These are phyloP conservation scores for Cyaniris semiargus DNA, from an alignment of 2,888 invertebrate species.

Conservation along the genomic window DNA sequence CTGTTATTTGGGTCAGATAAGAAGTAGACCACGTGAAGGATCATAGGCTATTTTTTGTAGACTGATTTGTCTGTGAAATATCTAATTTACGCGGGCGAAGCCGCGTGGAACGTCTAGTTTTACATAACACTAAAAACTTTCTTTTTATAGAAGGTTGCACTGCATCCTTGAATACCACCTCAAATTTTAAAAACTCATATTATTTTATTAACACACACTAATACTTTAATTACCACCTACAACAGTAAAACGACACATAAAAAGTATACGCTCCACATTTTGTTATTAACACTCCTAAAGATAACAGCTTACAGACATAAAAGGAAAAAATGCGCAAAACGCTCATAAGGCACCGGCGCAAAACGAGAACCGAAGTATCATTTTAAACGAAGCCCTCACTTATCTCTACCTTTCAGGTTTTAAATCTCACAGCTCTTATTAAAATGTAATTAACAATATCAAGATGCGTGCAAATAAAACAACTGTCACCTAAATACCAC, in stretches of 20 bases:
- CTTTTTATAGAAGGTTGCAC: neutral
- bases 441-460: slow-evolving; percentile 69
- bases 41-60: no score
- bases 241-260: neutral
- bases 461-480: slow-evolving; percentile 57
- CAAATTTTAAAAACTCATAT: neutral
- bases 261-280: slow-evolving; percentile 16
- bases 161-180: neutral
- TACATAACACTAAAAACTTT: no score
- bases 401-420: slow-evolving; percentile 44
- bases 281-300: slow-evolving; percentile 19
- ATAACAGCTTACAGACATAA: slow-evolving; percentile 18
- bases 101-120: no score
- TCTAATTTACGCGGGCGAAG: no score
- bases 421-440: slow-evolving; percentile 51
- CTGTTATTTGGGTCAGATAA: no score
- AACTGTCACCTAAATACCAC: slow-evolving; percentile 75
- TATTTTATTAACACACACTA: neutral
- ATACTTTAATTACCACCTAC: slow-evolving; percentile 10
- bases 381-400: slow-evolving; percentile 44
- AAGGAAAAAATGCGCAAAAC: slow-evolving; percentile 7
- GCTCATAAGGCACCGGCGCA: slow-evolving; percentile 9
- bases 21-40: no score
- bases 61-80: no score
- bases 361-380: slow-evolving; percentile 11